A percentile compares a stretch with the other conserved stretches of the same genome.
Conservation (phyloP, 2,797 vertebrate species). For the Cottoperca gobio region DNA sequence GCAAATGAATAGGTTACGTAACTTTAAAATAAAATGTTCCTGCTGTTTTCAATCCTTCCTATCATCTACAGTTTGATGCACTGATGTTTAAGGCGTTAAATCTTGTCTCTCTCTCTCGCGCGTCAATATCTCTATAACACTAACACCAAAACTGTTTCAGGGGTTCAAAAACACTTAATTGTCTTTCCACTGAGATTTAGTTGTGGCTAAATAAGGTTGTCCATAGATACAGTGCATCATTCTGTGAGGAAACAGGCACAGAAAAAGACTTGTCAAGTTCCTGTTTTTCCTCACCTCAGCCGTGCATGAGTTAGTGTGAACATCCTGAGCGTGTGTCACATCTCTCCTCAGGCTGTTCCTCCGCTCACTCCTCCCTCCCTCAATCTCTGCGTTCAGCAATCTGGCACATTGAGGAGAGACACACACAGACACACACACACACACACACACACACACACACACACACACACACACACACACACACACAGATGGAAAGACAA, state of each 20-base stretch:
- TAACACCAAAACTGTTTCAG: not conserved
- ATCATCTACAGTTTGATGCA: not conserved
- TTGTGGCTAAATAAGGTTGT: not conserved
- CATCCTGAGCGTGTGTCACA: constrained; percentile 52
- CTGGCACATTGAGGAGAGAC: constrained; percentile 62
- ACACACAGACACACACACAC: constrained; percentile 20
- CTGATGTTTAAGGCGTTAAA: not conserved
- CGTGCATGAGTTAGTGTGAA: constrained; percentile 61
- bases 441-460: constrained; percentile 22
- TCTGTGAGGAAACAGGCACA: constrained; percentile 9
- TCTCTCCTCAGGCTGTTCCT: constrained; percentile 79
- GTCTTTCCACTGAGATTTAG: not conserved
- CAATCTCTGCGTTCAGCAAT: constrained; percentile 66
- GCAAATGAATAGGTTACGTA: constrained; percentile 37
- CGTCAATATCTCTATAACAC: not conserved
- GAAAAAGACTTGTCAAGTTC: not conserved
- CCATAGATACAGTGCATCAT: not conserved
- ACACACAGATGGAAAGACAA: constrained; percentile 7
- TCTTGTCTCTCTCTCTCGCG: constrained; percentile 3
- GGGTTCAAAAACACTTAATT: not conserved
- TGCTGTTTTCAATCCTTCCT: constrained; percentile 27
- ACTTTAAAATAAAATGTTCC: constrained; percentile 13
- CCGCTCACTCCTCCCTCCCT: constrained; percentile 65
- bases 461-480: constrained; percentile 22
- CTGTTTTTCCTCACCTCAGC: constrained; percentile 73